A percentile compares a stretch with the other conserved stretches of the same genome.
These are phyloP conservation scores for Lithobates sylvaticus DNA, from an alignment of 2,797 vertebrate genomes.

Conservation along the genomic window DNA sequence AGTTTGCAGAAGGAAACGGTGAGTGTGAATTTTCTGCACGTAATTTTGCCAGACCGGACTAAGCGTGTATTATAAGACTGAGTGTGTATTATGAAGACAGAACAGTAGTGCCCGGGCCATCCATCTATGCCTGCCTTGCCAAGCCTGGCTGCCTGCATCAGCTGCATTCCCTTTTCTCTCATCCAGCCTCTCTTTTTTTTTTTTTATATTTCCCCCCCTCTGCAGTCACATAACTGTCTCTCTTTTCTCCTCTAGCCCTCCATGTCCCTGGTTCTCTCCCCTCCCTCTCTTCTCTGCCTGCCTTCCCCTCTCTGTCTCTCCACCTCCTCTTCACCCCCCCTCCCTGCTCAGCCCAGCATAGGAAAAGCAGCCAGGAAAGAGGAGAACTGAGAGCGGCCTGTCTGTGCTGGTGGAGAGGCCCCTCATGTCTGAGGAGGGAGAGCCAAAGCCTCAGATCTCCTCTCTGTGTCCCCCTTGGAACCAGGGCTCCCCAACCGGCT, in stretches of 20 bases:
- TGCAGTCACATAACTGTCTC: slow-evolving; percentile 40
- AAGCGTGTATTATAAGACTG: neutral
- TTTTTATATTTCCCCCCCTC: slow-evolving; percentile 18
- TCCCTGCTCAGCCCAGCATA: slow-evolving; percentile 41
- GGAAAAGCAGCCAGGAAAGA: slow-evolving; percentile 38
- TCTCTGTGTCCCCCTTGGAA: slow-evolving; percentile 5
- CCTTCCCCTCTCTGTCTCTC: slow-evolving; percentile 7
- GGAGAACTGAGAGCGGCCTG: slow-evolving; percentile 45
- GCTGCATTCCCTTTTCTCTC: neutral
- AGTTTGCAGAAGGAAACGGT: neutral
- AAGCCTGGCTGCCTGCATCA: slow-evolving; percentile 1
- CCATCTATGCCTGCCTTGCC: neutral
- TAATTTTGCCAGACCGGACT: slow-evolving; percentile 2
- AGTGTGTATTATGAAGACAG: slow-evolving; percentile 2
- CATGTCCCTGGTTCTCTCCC: slow-evolving; percentile 38
- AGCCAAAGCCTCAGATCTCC: neutral
- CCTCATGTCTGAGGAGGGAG: slow-evolving; percentile 45
- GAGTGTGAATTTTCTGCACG: neutral
- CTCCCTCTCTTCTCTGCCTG: slow-evolving; percentile 35
- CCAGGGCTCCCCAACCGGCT: neutral
- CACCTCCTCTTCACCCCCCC: slow-evolving; percentile 24
- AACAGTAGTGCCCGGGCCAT: neutral
- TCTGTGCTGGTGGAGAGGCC: slow-evolving; percentile 42
- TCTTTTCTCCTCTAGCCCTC: neutral
- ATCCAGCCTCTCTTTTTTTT: neutral